Conservation (phyloP, 2,797 vertebrate species). For the Remorina albescens region DNA sequence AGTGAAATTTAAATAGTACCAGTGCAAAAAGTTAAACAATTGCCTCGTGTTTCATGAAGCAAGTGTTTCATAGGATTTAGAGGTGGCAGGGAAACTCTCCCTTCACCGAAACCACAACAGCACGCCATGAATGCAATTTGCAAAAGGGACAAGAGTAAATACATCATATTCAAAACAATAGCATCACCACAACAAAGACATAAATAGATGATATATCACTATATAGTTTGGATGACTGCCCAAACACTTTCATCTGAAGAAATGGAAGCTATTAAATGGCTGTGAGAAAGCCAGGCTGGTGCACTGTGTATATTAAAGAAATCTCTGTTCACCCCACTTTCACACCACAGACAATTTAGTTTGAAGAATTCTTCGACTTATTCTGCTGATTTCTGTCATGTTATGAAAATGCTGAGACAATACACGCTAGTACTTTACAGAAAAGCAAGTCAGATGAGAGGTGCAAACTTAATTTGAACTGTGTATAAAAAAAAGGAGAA, state of each 20-base stretch:
- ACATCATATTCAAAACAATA: conserved; percentile 51
- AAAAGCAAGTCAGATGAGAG: background rate
- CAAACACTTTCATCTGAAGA: conserved; percentile 48
- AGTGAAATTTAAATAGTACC: conserved; percentile 23
- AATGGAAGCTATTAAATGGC: conserved; percentile 51
- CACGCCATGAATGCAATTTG: conserved; percentile 41
- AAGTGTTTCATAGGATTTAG: conserved; percentile 20
- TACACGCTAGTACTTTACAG: conserved; percentile 1
- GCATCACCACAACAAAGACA: conserved; percentile 38
- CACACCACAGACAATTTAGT: conserved; percentile 27
- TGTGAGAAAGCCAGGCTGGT: conserved; percentile 23
- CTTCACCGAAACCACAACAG: conserved; percentile 15
- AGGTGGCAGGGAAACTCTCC: conserved; percentile 8
- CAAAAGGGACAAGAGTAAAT: conserved; percentile 38
- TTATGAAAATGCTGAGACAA: conserved; percentile 29
- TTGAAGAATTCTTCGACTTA: conserved; percentile 8
- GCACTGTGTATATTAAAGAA: conserved; percentile 44
- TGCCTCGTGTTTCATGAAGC: conserved; percentile 13
- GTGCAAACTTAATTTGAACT: conserved; percentile 3
- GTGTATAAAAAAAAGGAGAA: conserved; percentile 19
- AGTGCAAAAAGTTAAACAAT: conserved; percentile 31
- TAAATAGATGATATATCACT: conserved; percentile 40
- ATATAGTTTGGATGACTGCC: conserved; percentile 44
- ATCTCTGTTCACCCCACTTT: conserved; percentile 40
- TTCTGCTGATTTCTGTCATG: conserved; percentile 18